A percentile compares a stretch with the other conserved stretches of the same genome.
These are phyloP conservation scores for Philypnodon macrostomus DNA, from an alignment of 2,797 vertebrate species.

Conservation along the genomic window DNA sequence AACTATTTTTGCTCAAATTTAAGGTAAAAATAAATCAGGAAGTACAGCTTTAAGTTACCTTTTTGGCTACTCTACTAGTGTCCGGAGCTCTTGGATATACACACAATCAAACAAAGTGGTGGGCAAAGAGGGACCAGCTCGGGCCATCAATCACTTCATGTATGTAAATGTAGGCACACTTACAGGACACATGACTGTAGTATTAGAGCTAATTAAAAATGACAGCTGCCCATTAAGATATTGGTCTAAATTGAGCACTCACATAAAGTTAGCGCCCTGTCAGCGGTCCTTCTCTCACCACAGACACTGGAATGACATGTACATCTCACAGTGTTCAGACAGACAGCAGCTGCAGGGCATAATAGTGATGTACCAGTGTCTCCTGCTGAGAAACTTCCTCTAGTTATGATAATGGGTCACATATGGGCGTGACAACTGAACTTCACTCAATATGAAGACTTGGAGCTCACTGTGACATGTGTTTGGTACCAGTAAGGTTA, in stretches of 20 bases:
- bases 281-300: slow-evolving; percentile 42
- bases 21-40: too few relatives aligned
- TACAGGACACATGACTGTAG: slow-evolving; percentile 11
- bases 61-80: too few relatives aligned
- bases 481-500: slow-evolving; percentile 3
- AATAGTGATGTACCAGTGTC: slow-evolving; percentile 25
- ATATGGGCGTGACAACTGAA: slow-evolving; percentile 63
- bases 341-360: slow-evolving; percentile 46
- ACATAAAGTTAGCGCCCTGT: slow-evolving; percentile 32
- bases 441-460: slow-evolving; percentile 29
- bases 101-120: too few relatives aligned
- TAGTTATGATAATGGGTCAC: slow-evolving; percentile 63
- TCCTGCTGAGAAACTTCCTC: slow-evolving; percentile 34
- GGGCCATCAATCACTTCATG: slow-evolving; percentile 53
- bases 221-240: slow-evolving; percentile 56
- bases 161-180: slow-evolving; percentile 43
- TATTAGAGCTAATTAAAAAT: slow-evolving; percentile 64
- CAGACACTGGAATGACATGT: slow-evolving; percentile 18
- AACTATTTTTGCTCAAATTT: too few relatives aligned
- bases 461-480: slow-evolving; percentile 7
- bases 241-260: slow-evolving; percentile 33
- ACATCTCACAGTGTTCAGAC: slow-evolving; percentile 36
- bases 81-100: too few relatives aligned
- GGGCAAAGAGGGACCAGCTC: slow-evolving; percentile 17
- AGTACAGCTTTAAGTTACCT: too few relatives aligned